Conservation (phyloP, 2,888 invertebrate species). For the Yponomeuta evonymella region DNA sequence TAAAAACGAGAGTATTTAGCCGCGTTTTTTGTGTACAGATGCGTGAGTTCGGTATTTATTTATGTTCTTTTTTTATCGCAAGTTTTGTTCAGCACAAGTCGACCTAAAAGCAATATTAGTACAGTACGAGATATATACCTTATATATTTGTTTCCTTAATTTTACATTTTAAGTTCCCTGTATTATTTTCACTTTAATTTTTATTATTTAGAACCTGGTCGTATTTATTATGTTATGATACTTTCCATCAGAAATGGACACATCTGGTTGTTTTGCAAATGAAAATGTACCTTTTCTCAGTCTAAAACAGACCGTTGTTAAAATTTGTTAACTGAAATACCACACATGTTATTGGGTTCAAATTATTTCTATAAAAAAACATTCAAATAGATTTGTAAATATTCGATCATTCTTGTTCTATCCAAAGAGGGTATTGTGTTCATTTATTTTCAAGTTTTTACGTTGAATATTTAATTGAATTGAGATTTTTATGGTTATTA, state of each 20-base stretch:
- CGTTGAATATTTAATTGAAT: constrained; percentile 33
- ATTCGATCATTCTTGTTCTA: constrained; percentile 49
- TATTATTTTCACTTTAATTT: background rate
- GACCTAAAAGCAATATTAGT: no score
- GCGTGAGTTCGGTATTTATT: constrained; percentile 10
- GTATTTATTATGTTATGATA: background rate
- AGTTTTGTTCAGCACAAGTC: background rate
- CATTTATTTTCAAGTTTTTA: constrained; percentile 53
- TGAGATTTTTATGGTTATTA: constrained; percentile 53
- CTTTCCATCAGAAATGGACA: background rate
- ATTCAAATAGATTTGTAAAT: constrained; percentile 8
- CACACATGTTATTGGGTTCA: background rate
- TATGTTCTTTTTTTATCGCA: background rate
- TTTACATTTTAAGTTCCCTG: no score
- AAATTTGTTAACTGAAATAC: background rate
- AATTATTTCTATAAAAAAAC: background rate
- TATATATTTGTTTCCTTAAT: no score
- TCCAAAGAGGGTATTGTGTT: constrained; percentile 72
- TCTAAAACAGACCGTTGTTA: background rate
- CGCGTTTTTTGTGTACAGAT: background rate
- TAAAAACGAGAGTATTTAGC: constrained; percentile 16
- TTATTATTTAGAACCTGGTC: background rate
- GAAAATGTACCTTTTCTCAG: background rate
- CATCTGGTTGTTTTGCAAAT: background rate
- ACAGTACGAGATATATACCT: no score